phyloP scores from a whole-genome alignment of 2,113 vertebrate genomes.

The Cynoglossus semilaevis region DNA sequence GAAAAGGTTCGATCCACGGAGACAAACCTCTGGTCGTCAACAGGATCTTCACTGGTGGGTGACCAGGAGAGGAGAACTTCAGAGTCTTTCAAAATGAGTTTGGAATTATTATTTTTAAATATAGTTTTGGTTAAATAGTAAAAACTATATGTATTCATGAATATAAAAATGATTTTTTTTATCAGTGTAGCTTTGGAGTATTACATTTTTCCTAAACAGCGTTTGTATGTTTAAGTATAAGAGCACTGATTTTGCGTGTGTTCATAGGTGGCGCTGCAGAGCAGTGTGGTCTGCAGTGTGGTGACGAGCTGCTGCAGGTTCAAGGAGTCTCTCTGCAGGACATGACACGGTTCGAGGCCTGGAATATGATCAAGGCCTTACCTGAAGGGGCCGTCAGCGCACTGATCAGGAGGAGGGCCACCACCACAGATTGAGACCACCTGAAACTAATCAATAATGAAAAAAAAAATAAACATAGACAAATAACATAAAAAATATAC shows the following conservation, averaged over 20 bases:
- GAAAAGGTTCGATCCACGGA: constrained; percentile 89
- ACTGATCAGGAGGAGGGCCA: constrained; percentile 73
- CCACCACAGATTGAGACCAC: constrained; percentile 1
- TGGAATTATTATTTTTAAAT: too few relatives aligned
- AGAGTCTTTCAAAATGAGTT: too few relatives aligned
- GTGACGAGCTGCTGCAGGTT: constrained; percentile 85
- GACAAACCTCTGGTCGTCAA: constrained; percentile 87
- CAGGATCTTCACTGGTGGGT: constrained; percentile 79
- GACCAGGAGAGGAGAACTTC: too few relatives aligned
- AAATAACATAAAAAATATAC: neutral
- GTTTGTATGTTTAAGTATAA: too few relatives aligned
- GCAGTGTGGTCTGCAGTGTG: constrained; percentile 77
- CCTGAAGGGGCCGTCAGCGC: constrained; percentile 80
- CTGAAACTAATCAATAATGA: neutral
- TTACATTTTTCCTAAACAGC: too few relatives aligned
- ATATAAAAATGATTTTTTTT: too few relatives aligned
- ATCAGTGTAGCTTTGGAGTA: too few relatives aligned
- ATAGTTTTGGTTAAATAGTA: too few relatives aligned
- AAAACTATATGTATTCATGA: too few relatives aligned
- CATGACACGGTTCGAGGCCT: constrained; percentile 91
- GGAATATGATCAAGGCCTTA: constrained; percentile 87
- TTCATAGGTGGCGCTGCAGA: constrained; percentile 78
- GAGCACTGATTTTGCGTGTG: constrained; percentile 21
- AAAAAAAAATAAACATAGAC: neutral
- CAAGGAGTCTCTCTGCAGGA: constrained; percentile 78